A percentile compares a stretch with the other conserved stretches of the same genome.
Conservation (phyloP, 2,797 vertebrate genomes). For the Nothura maculosa region DNA sequence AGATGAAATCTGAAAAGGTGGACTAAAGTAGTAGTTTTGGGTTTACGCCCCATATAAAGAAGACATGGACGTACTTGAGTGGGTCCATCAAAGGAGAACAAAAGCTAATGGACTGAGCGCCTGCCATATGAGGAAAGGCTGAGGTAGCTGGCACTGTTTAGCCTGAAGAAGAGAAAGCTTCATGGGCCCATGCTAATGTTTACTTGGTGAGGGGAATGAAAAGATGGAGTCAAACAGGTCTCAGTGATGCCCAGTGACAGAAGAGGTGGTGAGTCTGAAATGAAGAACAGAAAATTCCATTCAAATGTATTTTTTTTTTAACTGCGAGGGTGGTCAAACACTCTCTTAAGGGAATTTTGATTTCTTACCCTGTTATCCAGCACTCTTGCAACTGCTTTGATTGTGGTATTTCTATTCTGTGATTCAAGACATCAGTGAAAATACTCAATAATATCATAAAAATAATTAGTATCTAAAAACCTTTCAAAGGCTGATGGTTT, state of each 20-base stretch:
- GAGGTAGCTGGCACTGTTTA: not conserved
- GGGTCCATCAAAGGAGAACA: not conserved
- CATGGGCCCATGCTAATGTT: not conserved
- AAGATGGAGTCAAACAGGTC: not conserved
- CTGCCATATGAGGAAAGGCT: not conserved
- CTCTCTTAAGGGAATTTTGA: not conserved
- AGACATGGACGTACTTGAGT: not conserved
- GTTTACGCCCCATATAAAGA: not conserved
- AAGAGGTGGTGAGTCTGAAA: not conserved
- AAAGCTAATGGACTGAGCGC: not conserved
- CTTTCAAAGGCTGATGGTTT: not conserved
- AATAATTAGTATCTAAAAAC: not conserved
- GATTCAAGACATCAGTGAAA: not conserved
- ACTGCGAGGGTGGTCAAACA: not conserved
- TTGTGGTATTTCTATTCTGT: not conserved
- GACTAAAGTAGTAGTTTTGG: not conserved
- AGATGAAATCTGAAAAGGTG: not conserved
- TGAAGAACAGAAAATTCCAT: not conserved
- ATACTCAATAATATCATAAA: not conserved
- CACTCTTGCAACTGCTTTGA: not conserved
- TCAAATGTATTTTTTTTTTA: not conserved
- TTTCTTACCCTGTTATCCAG: not conserved
- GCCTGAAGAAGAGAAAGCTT: not conserved
- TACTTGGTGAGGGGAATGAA: not conserved
- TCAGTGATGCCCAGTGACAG: not conserved